phyloP scores from a whole-genome alignment of 2,797 vertebrate species.

The Falco novaeseelandiae region DNA sequence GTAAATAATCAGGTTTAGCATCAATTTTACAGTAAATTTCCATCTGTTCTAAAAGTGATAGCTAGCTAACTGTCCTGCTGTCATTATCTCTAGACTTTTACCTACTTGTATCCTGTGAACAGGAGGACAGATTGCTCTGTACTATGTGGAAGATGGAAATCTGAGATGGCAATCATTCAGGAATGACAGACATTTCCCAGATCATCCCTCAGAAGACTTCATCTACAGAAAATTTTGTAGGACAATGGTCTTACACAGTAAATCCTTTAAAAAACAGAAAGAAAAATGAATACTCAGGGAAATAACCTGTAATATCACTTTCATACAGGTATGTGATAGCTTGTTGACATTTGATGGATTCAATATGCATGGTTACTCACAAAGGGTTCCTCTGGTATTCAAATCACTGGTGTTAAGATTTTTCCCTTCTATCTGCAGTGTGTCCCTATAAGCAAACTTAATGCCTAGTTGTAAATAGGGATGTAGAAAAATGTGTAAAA shows the following conservation, averaged over 20 bases:
- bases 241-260: background rate
- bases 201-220: background rate
- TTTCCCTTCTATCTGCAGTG: background rate
- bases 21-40: background rate
- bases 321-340: background rate
- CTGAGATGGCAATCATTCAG: background rate
- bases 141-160: background rate
- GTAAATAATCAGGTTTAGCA: background rate
- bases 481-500: background rate
- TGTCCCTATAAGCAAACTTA: background rate
- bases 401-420: background rate
- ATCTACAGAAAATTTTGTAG: background rate
- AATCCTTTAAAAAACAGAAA: background rate
- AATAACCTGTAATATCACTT: background rate
- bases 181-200: background rate
- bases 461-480: background rate
- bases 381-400: background rate
- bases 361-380: background rate
- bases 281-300: background rate
- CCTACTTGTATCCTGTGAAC: slow-evolving; percentile 64
- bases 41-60: background rate
- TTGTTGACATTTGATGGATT: background rate
- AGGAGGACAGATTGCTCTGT: slow-evolving; percentile 55
- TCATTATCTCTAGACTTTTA: background rate
- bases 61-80: background rate